Base-by-base conservation (phyloP, 2,113 vertebrate genomes). In the Promerops cafer region DNA sequence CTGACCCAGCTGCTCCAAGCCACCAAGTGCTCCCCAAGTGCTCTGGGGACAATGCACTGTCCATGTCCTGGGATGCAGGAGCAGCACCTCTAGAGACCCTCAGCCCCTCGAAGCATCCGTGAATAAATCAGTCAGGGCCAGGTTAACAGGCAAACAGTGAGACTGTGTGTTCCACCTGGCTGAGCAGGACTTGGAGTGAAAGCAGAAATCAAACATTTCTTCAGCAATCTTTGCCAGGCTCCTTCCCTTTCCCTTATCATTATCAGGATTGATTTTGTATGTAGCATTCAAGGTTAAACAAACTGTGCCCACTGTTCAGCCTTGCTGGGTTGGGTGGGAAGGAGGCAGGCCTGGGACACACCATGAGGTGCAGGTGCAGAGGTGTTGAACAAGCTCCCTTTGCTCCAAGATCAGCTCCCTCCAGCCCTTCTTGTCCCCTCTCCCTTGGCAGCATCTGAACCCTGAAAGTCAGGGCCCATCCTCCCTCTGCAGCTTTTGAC, bases 121-220 rank as follows among this genome's bases (percentile, higher is more conserved):
- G 72, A 81, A 78, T 52, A 81, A 84, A 95, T 84, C 94, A 59
- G 6, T 79, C 37, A 63, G 50, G 82, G 64, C 28, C 7, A 3
- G 53, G 65, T 77, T 83, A 89, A 75, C 24, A 91, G 88, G 79
- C 80, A 69, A 79, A 80, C 4, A 5, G 26, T 68, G 84, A 84
- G 86, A 61, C 42, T 11, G 1, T n/a, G 63, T 1, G 57, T 87
- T 96, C 96, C 87, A 93, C 66, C 53, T 53, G 56, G 53, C 10
- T 37, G 81, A 93, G 94, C 86, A 90, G 83, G 84, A 56, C 75
- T 61, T 83, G 2, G 63, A 66, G 63, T 71, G 86, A 79, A 87
- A 90, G 60, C 70, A 95, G 91, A 94, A 93, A 90, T 94, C 60
- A 93, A 94, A 90, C 72, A 60, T 83, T 90, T 91, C 95, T 91